Evolutionary conservation across 2,888 invertebrate genomes (phyloP).

Genomic region (Rhamnusium bicolor): DNA sequence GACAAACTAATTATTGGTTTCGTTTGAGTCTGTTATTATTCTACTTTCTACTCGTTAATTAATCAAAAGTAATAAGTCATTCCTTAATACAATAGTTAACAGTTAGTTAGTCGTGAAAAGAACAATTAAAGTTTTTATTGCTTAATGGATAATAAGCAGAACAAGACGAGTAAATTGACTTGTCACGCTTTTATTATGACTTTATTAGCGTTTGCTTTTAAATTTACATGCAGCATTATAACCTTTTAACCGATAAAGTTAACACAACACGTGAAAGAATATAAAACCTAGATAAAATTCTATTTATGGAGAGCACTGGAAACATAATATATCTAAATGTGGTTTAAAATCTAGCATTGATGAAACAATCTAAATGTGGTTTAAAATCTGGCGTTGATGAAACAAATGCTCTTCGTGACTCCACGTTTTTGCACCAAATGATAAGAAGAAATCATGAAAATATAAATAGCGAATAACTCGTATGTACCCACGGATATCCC

Average conservation of each 20-base stretch:
- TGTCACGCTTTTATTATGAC: constrained; percentile 22
- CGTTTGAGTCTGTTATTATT: neutral
- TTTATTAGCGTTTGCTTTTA: constrained; percentile 8
- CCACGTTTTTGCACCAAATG: neutral
- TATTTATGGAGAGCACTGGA: neutral
- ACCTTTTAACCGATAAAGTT: neutral
- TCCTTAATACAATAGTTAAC: constrained; percentile 3
- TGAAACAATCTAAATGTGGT: too few relatives aligned
- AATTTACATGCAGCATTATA: neutral
- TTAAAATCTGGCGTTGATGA: too few relatives aligned
- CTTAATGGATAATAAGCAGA: constrained; percentile 15
- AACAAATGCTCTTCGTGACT: neutral
- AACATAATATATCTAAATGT: neutral
- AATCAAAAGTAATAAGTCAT: constrained; percentile 10
- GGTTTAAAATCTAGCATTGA: too few relatives aligned
- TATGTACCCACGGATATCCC: too few relatives aligned
- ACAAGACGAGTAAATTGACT: constrained; percentile 14
- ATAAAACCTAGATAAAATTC: neutral
- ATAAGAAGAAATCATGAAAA: too few relatives aligned
- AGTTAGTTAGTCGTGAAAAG: constrained; percentile 16
- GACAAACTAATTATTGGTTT: neutral
- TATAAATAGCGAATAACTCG: too few relatives aligned
- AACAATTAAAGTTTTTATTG: constrained; percentile 26
- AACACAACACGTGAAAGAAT: neutral
- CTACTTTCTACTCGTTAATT: neutral